A percentile compares a stretch with the other conserved stretches of the same genome.
Evolutionary conservation across 1,140 invertebrate genomes (phyloP).

Genomic region (Anoplophora glabripennis): DNA sequence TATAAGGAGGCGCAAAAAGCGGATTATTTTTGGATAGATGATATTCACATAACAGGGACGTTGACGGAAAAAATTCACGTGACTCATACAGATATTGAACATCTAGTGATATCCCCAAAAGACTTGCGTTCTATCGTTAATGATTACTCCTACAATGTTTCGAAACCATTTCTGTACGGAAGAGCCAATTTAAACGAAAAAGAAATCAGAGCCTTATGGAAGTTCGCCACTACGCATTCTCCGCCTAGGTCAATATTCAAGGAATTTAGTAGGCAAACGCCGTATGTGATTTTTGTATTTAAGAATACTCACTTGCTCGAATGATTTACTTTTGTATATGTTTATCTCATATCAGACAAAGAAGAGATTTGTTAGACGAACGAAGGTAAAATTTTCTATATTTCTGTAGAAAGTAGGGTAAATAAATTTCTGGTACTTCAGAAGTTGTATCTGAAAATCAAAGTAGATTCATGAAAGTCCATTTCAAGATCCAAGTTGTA

Average conservation of each 20-base stretch:
- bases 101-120: conserved; percentile 37
- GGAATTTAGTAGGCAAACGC: no score
- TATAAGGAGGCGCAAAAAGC: conserved; percentile 61
- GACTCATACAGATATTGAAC: conserved; percentile 51
- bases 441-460: no score
- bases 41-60: conserved; percentile 76
- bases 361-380: no score
- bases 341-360: no score
- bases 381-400: no score
- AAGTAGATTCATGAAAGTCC: no score
- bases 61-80: conserved; percentile 61
- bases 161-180: conserved; percentile 36
- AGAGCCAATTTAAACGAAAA: conserved; percentile 31
- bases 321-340: no score
- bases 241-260: conserved; percentile 22
- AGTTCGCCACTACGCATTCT: conserved; percentile 18
- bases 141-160: conserved; percentile 16
- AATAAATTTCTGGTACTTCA: no score
- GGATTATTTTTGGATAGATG: conserved; percentile 83
- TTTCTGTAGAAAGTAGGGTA: no score
- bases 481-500: no score
- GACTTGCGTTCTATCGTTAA: conserved; percentile 18
- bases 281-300: no score
- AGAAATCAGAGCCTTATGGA: conserved; percentile 36
- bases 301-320: no score